These are phyloP conservation scores for Apoda limacodes DNA, from an alignment of 2,888 invertebrate species.

Conservation along the genomic window DNA sequence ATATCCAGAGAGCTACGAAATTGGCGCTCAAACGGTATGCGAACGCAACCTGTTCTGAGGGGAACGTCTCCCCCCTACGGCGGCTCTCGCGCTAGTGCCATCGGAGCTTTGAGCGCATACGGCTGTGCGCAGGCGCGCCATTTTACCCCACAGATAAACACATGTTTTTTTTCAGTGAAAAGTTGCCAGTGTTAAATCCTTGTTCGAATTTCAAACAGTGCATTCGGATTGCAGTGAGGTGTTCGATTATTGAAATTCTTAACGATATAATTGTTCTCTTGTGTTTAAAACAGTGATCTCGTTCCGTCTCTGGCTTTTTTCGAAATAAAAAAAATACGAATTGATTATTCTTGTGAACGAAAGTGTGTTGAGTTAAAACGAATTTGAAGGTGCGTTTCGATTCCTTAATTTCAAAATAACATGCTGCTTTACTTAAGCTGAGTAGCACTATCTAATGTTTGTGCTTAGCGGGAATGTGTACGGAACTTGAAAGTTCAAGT, in stretches of 20 bases:
- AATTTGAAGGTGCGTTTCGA: constrained; percentile 53
- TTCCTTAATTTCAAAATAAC: background rate
- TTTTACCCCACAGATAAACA: constrained; percentile 27
- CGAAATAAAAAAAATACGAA: constrained; percentile 34
- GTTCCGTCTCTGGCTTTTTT: constrained; percentile 15
- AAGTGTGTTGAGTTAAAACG: constrained; percentile 41
- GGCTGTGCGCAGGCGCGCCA: constrained; percentile 33
- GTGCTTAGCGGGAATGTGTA: background rate
- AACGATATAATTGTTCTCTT: constrained; percentile 13
- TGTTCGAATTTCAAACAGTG: constrained; percentile 21
- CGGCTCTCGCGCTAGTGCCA: constrained; percentile 26
- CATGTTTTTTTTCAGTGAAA: constrained; percentile 27
- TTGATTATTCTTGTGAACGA: constrained; percentile 44
- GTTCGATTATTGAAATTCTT: constrained; percentile 23
- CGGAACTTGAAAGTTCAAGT: constrained; percentile 3
- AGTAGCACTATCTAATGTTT: too few relatives aligned
- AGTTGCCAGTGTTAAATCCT: constrained; percentile 21
- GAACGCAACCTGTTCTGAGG: constrained; percentile 55
- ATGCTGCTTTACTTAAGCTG: too few relatives aligned
- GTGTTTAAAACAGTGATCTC: constrained; percentile 22
- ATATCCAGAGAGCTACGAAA: constrained; percentile 44
- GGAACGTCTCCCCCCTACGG: constrained; percentile 21
- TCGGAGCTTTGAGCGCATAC: constrained; percentile 35
- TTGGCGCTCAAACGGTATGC: constrained; percentile 60
- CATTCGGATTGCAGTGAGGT: constrained; percentile 61